Base-by-base conservation (phyloP, 1,140 invertebrate species). In the Apis mellifera region DNA sequence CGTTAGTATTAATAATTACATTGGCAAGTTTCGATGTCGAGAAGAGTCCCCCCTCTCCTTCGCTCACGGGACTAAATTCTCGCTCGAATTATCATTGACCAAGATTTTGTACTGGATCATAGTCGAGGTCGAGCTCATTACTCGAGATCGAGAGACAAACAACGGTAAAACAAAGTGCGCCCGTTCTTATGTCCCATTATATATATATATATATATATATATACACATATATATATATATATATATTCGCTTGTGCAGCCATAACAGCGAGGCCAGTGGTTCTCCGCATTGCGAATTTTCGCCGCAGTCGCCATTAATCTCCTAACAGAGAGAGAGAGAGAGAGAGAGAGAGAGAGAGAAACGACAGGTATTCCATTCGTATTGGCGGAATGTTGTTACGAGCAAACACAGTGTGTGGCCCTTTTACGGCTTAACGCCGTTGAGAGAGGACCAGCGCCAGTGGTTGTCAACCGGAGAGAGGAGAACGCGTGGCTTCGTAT, bases 211-310 rank as follows among this genome's bases (percentile, higher is more conserved):
- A n/a, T n/a, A n/a, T n/a, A n/a, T n/a, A n/a, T n/a, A n/a, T n/a
- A n/a, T n/a, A n/a, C n/a, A n/a, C n/a, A n/a, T n/a, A n/a, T n/a
- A n/a, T n/a, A n/a, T n/a, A n/a, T n/a, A n/a, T n/a, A n/a, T n/a
- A n/a, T n/a, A 48, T 23, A 17, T 42, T 42, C 50, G n/a, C 68
- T 50, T 19, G 17, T 26, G 21, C 57, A 66, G 48, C 78, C 62
- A 50, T 74, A 74, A 74, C 57, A 42, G n/a, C 78, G 23, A 23
- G 32, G 13, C 50, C 78, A 74, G 78, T 57, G 71, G 70, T 72
- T 69, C 70, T 80, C 78, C 12, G 19, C 12, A 21, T 60, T 23
- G 23, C 52, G n/a, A 55, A 68, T 77, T 68, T 68, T 32, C 26
- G 42, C 21, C 21, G 26, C 23, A 9, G 11, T 77, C 50, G 26